Conservation (phyloP, 92 coral and sea anemone species). For the Porites cylindrica region DNA sequence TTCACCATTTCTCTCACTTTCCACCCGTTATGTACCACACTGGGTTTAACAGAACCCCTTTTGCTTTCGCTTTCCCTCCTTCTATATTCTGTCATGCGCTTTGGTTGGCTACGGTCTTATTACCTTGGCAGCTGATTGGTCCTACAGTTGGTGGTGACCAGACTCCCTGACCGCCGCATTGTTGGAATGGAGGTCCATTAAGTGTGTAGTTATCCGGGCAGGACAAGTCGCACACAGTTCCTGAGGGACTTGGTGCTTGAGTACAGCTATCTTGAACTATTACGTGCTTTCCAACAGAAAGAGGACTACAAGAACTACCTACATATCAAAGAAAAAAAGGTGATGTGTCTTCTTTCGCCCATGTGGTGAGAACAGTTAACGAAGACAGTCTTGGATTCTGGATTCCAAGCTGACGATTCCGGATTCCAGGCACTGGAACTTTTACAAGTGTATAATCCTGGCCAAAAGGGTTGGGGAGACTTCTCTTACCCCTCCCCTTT, state of each 20-base stretch:
- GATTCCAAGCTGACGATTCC: too few relatives aligned
- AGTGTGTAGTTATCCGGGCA: slow-evolving; percentile 51
- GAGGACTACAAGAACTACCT: slow-evolving; percentile 47
- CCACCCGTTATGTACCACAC: not conserved
- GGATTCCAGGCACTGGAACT: too few relatives aligned
- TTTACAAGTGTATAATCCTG: too few relatives aligned
- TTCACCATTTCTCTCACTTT: too few relatives aligned
- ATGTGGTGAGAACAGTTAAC: too few relatives aligned
- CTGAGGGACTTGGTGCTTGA: slow-evolving; percentile 41
- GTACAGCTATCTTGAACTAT: slow-evolving; percentile 6
- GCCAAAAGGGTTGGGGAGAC: too few relatives aligned
- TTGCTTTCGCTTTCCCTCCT: not conserved
- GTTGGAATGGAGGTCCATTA: slow-evolving; percentile 61
- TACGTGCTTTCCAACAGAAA: slow-evolving; percentile 37
- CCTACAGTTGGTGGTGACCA: slow-evolving; percentile 59
- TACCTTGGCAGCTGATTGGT: slow-evolving; percentile 71
- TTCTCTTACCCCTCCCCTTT: too few relatives aligned
- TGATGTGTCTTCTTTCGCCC: not conserved
- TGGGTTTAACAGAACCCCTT: too few relatives aligned
- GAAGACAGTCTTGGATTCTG: too few relatives aligned
- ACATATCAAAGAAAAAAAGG: not conserved
- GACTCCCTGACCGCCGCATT: slow-evolving; percentile 48
- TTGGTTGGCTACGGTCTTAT: too few relatives aligned
- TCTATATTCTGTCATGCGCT: not conserved
- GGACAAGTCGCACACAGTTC: slow-evolving; percentile 50